Conservation (phyloP, 2,113 vertebrate species). For the Phaetusa simplex region DNA sequence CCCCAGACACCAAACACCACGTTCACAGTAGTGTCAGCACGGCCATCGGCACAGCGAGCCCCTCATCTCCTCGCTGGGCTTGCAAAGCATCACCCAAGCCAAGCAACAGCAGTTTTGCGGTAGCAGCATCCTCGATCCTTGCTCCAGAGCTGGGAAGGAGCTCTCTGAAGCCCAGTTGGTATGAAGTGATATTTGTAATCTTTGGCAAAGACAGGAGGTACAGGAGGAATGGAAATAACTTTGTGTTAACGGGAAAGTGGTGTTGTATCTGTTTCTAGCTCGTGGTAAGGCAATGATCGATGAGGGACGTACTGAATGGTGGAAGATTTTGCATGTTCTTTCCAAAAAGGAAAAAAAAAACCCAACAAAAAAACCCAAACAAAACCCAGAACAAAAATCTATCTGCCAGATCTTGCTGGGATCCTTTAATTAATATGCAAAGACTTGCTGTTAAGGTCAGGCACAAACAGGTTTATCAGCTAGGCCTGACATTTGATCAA, state of each 20-base stretch:
- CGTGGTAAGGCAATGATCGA: neutral
- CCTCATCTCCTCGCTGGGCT: neutral
- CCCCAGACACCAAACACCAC: accelerated
- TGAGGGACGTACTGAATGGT: neutral
- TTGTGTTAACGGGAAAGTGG: neutral
- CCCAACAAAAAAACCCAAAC: neutral
- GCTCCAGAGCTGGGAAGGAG: neutral
- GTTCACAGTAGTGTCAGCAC: neutral
- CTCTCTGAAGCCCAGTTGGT: neutral
- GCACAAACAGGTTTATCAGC: neutral
- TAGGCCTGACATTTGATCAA: neutral
- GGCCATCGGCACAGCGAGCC: neutral
- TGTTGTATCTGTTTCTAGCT: neutral
- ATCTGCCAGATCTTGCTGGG: neutral
- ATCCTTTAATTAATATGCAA: neutral
- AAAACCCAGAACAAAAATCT: neutral
- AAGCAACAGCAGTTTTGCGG: neutral
- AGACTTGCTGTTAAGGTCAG: neutral
- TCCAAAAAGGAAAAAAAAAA: neutral
- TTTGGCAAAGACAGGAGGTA: neutral
- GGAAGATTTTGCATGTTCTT: neutral
- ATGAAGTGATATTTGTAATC: neutral
- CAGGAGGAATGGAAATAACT: neutral
- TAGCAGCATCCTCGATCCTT: neutral
- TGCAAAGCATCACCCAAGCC: neutral